These are phyloP conservation scores for Lepus americanus DNA, from an alignment of 2,113 vertebrate species.

Conservation along the genomic window DNA sequence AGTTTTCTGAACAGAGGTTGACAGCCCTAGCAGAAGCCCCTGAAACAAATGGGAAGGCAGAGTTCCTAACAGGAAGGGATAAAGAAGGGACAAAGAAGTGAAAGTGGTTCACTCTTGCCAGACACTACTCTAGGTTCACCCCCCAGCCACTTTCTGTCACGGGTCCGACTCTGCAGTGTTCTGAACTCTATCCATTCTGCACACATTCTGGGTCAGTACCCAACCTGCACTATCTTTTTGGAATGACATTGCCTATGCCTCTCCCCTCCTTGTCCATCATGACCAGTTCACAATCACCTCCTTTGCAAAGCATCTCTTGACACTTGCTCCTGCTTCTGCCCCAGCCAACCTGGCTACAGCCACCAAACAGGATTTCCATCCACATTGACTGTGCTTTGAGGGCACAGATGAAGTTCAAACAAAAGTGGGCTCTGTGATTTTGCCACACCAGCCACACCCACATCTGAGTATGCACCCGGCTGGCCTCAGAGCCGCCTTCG, in stretches of 20 bases:
- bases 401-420: conserved; percentile 67
- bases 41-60: background rate
- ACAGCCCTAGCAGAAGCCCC: background rate
- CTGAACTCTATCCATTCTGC: background rate
- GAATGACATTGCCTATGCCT: background rate
- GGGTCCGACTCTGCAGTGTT: background rate
- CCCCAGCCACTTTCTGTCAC: rapidly evolving
- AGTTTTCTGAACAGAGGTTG: background rate
- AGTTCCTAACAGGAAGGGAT: background rate
- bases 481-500: conserved; percentile 61
- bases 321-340: background rate
- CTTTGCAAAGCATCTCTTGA: background rate
- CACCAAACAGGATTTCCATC: background rate
- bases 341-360: background rate
- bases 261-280: background rate
- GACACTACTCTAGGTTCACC: background rate
- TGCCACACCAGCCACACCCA: background rate
- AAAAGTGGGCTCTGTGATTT: conserved; percentile 70
- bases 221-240: background rate
- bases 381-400: background rate
- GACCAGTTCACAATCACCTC: background rate
- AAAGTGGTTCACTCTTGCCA: background rate
- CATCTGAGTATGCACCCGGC: conserved; percentile 26
- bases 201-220: background rate
- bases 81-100: background rate